A percentile compares a stretch with the other conserved stretches of the same genome.
Conservation (phyloP, 2,797 vertebrate species). For the Sphaeramia orbicularis region DNA sequence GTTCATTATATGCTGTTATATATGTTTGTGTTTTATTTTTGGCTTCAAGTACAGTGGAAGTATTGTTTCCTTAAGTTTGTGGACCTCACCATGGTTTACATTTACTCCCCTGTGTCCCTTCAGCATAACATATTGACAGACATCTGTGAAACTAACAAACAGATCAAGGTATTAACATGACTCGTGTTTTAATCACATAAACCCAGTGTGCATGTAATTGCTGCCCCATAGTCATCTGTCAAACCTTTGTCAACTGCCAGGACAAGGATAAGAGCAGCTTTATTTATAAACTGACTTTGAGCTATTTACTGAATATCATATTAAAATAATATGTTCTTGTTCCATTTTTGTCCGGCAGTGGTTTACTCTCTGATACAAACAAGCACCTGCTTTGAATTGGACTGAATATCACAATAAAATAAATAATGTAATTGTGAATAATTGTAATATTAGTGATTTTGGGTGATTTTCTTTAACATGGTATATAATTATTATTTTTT, state of each 20-base stretch:
- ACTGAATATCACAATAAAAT: slow-evolving; percentile 12
- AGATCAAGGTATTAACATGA: background rate
- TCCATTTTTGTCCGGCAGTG: background rate
- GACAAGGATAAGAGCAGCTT: background rate
- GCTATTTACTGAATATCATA: background rate
- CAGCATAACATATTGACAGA: background rate
- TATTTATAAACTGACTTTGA: background rate
- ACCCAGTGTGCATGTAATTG: slow-evolving; percentile 4
- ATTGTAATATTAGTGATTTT: slow-evolving; percentile 12
- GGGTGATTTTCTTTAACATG: slow-evolving; percentile 5
- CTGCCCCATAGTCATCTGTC: background rate
- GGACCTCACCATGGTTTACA: background rate
- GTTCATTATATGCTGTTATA: too few species aligned
- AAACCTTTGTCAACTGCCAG: slow-evolving; percentile 3
- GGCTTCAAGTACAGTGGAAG: too few species aligned
- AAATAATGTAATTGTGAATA: slow-evolving; percentile 24
- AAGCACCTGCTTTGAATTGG: background rate
- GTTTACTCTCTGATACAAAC: background rate
- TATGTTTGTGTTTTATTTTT: too few species aligned
- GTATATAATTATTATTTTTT: background rate
- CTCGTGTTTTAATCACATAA: slow-evolving; percentile 1
- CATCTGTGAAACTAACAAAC: slow-evolving; percentile 2
- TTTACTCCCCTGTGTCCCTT: background rate
- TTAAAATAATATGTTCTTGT: background rate
- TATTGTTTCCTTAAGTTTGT: too few species aligned